phyloP scores from a whole-genome alignment of 64 coral and sea anemone genomes.

The Pocillopora damicornis region DNA sequence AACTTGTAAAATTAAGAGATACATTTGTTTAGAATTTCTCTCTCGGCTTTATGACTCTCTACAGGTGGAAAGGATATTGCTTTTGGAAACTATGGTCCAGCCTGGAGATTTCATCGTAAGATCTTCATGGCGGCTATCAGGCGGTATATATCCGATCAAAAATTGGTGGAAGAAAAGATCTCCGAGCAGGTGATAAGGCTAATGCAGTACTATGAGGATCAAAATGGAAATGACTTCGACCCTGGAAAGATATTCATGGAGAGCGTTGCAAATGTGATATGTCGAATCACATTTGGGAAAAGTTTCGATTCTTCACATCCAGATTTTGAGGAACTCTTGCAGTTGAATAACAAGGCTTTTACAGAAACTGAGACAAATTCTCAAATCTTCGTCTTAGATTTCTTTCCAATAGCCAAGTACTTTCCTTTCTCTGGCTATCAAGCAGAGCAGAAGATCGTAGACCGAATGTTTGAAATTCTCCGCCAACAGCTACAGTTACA shows the following conservation, averaged over 20 bases:
- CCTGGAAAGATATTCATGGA: constrained; percentile 23
- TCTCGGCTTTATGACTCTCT: background rate
- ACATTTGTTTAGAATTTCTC: background rate
- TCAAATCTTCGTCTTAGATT: background rate
- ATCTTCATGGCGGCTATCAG: constrained; percentile 44
- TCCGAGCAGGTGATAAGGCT: constrained; percentile 19
- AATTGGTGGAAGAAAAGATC: constrained; percentile 31
- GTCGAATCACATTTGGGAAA: constrained; percentile 48
- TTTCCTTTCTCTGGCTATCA: constrained; percentile 37
- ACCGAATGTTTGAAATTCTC: constrained; percentile 11
- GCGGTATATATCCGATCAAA: constrained; percentile 18
- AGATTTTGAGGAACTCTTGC: constrained; percentile 12
- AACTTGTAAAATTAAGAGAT: too few relatives aligned
- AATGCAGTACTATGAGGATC: background rate
- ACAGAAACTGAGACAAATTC: background rate
- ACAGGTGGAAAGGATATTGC: constrained; percentile 68
- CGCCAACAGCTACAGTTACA: background rate
- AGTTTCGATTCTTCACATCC: constrained; percentile 29
- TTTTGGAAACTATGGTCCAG: constrained; percentile 47
- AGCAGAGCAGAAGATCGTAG: background rate
- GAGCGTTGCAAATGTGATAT: constrained; percentile 67
- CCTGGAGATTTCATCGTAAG: constrained; percentile 62
- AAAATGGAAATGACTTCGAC: constrained; percentile 46
- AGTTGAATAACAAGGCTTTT: background rate
- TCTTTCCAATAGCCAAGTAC: background rate